Evolutionary conservation across 2,888 invertebrate genomes (phyloP).

Genomic region (Iphiclides podalirius): DNA sequence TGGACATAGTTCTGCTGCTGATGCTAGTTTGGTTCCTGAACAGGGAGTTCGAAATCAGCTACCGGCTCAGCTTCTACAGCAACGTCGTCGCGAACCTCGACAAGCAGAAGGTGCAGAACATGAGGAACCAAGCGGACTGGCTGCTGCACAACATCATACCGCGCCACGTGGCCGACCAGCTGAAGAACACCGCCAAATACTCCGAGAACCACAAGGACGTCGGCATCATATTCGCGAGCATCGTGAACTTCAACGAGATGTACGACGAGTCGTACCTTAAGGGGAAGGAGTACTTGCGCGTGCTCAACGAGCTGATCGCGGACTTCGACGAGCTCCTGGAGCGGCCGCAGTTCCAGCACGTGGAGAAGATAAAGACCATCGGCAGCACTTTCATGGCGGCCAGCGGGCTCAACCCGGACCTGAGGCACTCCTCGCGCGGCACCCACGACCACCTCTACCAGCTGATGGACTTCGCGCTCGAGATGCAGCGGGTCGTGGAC

Average conservation of each 20-base stretch:
- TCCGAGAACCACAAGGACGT: constrained; percentile 96
- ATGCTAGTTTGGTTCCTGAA: constrained; percentile 95
- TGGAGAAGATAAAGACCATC: constrained; percentile 99
- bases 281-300: constrained; percentile 95
- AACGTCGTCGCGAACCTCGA: constrained; percentile 94
- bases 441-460: constrained; percentile 90
- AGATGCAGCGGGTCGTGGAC: constrained; percentile 92
- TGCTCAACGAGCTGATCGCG: constrained; percentile 96
- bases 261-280: constrained; percentile 98
- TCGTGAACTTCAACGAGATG: constrained; percentile 98
- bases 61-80: constrained; percentile 94
- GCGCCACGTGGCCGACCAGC: constrained; percentile 94
- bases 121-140: constrained; percentile 98
- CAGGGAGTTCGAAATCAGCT: constrained; percentile 96
- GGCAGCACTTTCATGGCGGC: constrained; percentile 99
- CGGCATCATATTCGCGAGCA: constrained; percentile 96
- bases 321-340: constrained; percentile 97
- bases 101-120: constrained; percentile 91
- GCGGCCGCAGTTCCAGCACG: constrained; percentile 88
- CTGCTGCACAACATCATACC: constrained; percentile 98
- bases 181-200: constrained; percentile 95
- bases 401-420: constrained; percentile 92
- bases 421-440: constrained; percentile 84
- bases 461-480: constrained; percentile 95
- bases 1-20: constrained; percentile 90